Conservation (phyloP, 2,888 invertebrate genomes). For the Dynastes hyllus region DNA sequence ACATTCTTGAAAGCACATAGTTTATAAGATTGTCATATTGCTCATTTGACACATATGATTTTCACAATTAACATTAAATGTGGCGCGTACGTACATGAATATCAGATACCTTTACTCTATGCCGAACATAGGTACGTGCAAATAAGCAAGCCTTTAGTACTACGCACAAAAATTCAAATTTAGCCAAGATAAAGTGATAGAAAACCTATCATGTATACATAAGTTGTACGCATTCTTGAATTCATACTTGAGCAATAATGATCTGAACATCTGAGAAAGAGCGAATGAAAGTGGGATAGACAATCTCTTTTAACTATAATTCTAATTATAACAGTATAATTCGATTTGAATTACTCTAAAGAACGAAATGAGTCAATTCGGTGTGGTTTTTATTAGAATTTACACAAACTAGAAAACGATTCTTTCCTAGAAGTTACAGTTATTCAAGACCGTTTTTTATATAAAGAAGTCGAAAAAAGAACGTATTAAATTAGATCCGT, state of each 20-base stretch:
- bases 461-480: conserved; percentile 36
- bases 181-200: no score
- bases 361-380: conserved; percentile 46
- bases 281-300: conserved; percentile 14
- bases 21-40: no score
- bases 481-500: conserved; percentile 45
- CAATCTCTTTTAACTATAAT: conserved; percentile 20
- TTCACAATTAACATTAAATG: no score
- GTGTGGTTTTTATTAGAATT: conserved; percentile 49
- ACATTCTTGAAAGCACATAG: no score
- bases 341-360: conserved; percentile 40
- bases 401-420: conserved; percentile 50
- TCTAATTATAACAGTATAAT: conserved; percentile 43
- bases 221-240: neutral
- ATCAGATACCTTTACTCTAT: no score
- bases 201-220: no score
- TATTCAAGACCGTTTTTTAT: conserved; percentile 36
- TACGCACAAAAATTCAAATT: no score
- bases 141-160: no score
- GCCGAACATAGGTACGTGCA: no score
- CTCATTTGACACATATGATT: no score
- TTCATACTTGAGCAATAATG: neutral
- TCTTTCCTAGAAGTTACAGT: conserved; percentile 47
- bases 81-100: no score
- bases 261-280: conserved; percentile 8